phyloP scores from a whole-genome alignment of 2,797 vertebrate species.

The Malurus leucopterus region DNA sequence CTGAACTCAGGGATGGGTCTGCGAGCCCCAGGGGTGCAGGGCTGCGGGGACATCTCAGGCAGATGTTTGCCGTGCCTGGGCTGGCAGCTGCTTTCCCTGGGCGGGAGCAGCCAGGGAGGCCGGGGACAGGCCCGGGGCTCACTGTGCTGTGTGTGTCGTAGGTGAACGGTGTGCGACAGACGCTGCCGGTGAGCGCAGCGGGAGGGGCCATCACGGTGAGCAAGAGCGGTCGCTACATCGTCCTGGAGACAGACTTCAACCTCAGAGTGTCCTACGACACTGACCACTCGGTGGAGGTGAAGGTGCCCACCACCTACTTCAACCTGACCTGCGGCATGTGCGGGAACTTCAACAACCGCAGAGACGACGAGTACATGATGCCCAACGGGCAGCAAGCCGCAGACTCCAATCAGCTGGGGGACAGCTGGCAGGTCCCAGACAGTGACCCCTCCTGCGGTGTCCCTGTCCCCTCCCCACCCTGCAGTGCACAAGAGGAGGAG shows the following conservation, averaged over 20 bases:
- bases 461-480: conserved; percentile 24
- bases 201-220: conserved; percentile 62
- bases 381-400: conserved; percentile 59
- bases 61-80: accelerated
- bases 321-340: conserved; percentile 82
- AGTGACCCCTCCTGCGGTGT: conserved; percentile 61
- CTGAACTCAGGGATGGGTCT: background rate
- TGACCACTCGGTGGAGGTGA: conserved; percentile 73
- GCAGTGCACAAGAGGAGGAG: conserved; percentile 61
- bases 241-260: conserved; percentile 72
- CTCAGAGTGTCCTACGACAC: conserved; percentile 77
- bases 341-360: conserved; percentile 79
- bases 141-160: conserved; percentile 13
- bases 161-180: conserved; percentile 80
- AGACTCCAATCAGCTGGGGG: conserved; percentile 52
- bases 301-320: conserved; percentile 73
- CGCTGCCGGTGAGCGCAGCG: conserved; percentile 70
- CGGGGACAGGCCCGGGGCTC: background rate
- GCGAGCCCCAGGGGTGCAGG: accelerated
- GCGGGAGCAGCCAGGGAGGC: background rate
- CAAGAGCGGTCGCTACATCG: conserved; percentile 64
- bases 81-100: background rate
- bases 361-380: conserved; percentile 72
- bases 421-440: conserved; percentile 72
- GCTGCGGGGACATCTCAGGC: accelerated